These are phyloP conservation scores for Heliconius himera DNA, from an alignment of 1,140 invertebrate genomes.

Conservation along the genomic window DNA sequence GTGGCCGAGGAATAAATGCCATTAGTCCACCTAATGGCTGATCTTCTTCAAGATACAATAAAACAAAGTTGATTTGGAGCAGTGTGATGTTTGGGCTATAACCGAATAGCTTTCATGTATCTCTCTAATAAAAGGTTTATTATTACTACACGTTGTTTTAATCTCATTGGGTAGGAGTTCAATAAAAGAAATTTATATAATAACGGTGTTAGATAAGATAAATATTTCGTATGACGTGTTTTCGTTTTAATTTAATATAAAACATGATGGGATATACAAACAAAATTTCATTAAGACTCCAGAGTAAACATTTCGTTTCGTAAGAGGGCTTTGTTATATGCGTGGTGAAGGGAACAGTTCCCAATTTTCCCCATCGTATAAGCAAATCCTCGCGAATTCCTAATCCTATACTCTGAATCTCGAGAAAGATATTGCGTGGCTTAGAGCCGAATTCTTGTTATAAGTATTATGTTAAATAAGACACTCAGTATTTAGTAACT, in stretches of 20 bases:
- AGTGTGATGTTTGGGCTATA: slow-evolving; percentile 50
- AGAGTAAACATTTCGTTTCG: slow-evolving; percentile 52
- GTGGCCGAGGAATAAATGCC: slow-evolving; percentile 54
- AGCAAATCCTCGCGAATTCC: slow-evolving; percentile 72
- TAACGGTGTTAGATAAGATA: not conserved
- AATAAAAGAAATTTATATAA: not conserved
- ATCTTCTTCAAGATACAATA: slow-evolving; percentile 55
- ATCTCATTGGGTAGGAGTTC: slow-evolving; percentile 1
- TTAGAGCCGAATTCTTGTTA: slow-evolving; percentile 22
- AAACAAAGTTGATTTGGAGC: slow-evolving; percentile 65
- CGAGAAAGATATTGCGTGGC: slow-evolving; percentile 49
- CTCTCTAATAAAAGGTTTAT: slow-evolving; percentile 54
- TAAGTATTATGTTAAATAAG: slow-evolving; percentile 2
- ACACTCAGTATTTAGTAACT: slow-evolving; percentile 16
- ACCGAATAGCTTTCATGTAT: slow-evolving; percentile 49
- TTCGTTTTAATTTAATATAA: slow-evolving; percentile 23
- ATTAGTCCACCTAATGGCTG: slow-evolving; percentile 54
- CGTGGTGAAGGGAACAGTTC: slow-evolving; percentile 69
- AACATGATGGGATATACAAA: slow-evolving; percentile 39
- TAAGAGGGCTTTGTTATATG: slow-evolving; percentile 49
- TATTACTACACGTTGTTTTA: slow-evolving; percentile 46
- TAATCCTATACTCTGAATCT: slow-evolving; percentile 67
- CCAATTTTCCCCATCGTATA: slow-evolving; percentile 68
- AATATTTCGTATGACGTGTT: not conserved
- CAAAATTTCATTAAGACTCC: slow-evolving; percentile 39